Percentiles rank a stretch among this genome's conserved stretches.
These are phyloP conservation scores for Trichoplusia ni DNA, from an alignment of 1,140 invertebrate species.

Conservation along the genomic window DNA sequence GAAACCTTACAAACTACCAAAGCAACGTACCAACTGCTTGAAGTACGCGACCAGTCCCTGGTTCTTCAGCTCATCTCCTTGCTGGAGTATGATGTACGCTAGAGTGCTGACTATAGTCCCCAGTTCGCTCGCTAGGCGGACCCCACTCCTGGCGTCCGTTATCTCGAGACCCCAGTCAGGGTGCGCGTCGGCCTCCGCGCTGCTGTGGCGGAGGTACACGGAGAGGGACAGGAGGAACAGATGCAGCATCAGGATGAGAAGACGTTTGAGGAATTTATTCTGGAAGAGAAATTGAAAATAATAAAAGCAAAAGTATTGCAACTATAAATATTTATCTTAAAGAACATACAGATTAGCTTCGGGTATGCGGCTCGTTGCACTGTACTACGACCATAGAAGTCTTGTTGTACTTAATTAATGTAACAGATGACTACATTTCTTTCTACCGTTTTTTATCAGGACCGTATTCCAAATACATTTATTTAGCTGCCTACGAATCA, in stretches of 20 bases:
- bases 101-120: slow-evolving; percentile 92
- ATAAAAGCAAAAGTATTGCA: neutral
- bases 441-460: too few relatives aligned
- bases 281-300: slow-evolving; percentile 66
- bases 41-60: slow-evolving; percentile 95
- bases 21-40: slow-evolving; percentile 91
- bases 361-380: too few relatives aligned
- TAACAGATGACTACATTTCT: too few relatives aligned
- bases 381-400: too few relatives aligned
- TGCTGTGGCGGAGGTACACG: slow-evolving; percentile 92
- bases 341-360: too few relatives aligned
- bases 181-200: slow-evolving; percentile 70
- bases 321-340: too few relatives aligned
- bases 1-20: neutral
- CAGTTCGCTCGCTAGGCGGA: slow-evolving; percentile 91
- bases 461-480: too few relatives aligned
- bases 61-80: slow-evolving; percentile 96
- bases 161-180: slow-evolving; percentile 68
- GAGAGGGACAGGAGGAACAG: slow-evolving; percentile 93
- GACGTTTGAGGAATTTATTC: slow-evolving; percentile 95
- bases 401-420: too few relatives aligned
- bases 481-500: too few relatives aligned
- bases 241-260: slow-evolving; percentile 93
- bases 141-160: slow-evolving; percentile 75
- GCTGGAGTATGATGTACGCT: slow-evolving; percentile 94